Base-by-base conservation (phyloP, 2,797 vertebrate species). In the Pogoniulus pusillus region DNA sequence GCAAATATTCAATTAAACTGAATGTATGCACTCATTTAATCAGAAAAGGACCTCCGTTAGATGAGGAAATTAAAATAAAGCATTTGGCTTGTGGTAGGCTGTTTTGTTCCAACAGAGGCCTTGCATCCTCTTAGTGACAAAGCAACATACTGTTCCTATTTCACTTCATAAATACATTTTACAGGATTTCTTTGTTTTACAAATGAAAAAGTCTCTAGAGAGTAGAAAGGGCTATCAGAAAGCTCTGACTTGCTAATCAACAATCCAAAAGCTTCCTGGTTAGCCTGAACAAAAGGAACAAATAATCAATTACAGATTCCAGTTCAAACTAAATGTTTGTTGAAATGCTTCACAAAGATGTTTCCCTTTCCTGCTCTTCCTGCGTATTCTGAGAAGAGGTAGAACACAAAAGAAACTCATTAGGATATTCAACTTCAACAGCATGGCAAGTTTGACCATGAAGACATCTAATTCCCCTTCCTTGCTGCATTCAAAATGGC, bases 41-140 rank as follows among this genome's bases (percentile, higher is more conserved):
- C 82, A 73, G 75, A 75, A 90, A 91, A 26, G 47, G 63, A 41
- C 27, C 77, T 92, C 12, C 85, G 95, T 91, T 66, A 85, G 55
- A 85, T 34, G 30, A 76, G 68, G 81, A 49, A 89, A 94, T 72
- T 75, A 57, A 93, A 95, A 94, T 51, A 70, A 73, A 91, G 30
- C 66, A 70, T 75, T 88, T 69, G 12, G 47, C 65, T 72, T 53
- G 84, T 85, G 64, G 57, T 58, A 85, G 74, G 32, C n/a, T 82
- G 62, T 11, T 94, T 84, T 88, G 71, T 80, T 95, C 80, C 62
- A 90, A 74, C 39, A 80, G 64, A 82, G n/a, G 54, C 73, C 32
- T 82, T 37, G 7, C 18, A 72, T 45, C 63, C 72, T 90, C 85
- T 89, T 49, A 91, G 34, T 43, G 63, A 81, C 57, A 88, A 45